phyloP scores from a whole-genome alignment of 2,888 invertebrate genomes.

The Galeruca laticollis region DNA sequence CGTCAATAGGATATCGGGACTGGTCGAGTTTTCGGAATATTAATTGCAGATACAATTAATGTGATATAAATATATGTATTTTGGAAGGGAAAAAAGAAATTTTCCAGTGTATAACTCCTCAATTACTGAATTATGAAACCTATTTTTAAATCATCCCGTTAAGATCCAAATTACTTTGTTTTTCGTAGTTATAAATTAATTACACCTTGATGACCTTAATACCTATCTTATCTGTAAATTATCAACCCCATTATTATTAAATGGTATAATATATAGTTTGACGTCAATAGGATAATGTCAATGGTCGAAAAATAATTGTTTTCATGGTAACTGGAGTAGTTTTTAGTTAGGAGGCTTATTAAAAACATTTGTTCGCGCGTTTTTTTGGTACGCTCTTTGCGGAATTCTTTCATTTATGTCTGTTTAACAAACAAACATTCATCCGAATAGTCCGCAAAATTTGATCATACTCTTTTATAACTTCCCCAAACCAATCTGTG shows the following conservation, averaged over 20 bases:
- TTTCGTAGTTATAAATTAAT: neutral
- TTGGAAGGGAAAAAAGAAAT: too few species aligned
- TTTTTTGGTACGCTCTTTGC: neutral
- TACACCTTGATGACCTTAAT: neutral
- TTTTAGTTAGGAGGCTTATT: neutral
- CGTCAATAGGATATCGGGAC: constrained; percentile 8
- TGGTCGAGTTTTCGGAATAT: too few species aligned
- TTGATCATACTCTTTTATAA: too few species aligned
- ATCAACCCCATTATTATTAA: constrained; percentile 12
- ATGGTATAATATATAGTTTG: neutral
- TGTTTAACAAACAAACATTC: too few species aligned
- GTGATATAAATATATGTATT: too few species aligned
- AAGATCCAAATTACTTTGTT: neutral
- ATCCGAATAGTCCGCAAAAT: too few species aligned
- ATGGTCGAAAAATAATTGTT: constrained; percentile 1
- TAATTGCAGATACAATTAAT: too few species aligned
- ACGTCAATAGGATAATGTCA: constrained; percentile 16
- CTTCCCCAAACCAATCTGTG: too few species aligned
- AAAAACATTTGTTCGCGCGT: neutral
- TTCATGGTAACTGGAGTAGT: neutral
- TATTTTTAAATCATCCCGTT: neutral
- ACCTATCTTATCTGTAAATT: neutral
- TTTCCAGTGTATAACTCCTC: too few species aligned
- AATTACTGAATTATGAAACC: too few species aligned
- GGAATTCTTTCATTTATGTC: too few species aligned